Evolutionary conservation across 2,113 vertebrate genomes (phyloP).

Genomic region (Dendrocopos noguchii): DNA sequence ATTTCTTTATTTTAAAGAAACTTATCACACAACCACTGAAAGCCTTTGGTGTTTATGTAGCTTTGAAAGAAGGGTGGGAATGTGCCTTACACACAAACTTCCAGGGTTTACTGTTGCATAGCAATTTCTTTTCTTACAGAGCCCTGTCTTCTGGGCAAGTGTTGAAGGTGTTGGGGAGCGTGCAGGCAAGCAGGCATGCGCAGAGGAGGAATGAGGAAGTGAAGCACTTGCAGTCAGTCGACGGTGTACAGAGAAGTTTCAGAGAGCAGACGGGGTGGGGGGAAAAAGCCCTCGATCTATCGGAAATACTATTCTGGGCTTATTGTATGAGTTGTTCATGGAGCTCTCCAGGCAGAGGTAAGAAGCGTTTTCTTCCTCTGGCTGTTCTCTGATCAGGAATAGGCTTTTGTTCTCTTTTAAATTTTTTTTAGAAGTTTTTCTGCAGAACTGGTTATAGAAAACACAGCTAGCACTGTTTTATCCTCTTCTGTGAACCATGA

Average conservation of each 20-base stretch:
- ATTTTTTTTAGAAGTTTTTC: background rate
- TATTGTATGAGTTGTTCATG: background rate
- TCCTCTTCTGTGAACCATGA: background rate
- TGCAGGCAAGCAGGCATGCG: background rate
- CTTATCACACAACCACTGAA: rapidly evolving
- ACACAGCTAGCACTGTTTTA: background rate
- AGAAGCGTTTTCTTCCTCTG: background rate
- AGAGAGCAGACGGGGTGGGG: background rate
- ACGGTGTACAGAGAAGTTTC: background rate
- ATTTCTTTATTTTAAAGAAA: background rate
- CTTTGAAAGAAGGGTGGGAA: background rate
- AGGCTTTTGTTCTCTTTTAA: background rate
- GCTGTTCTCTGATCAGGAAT: background rate
- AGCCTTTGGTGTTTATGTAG: rapidly evolving
- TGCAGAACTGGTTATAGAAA: background rate
- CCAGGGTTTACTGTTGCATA: background rate
- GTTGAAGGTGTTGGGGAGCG: background rate
- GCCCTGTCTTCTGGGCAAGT: background rate
- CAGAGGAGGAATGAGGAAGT: slow-evolving; percentile 15
- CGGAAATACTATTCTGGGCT: rapidly evolving
- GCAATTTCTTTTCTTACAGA: background rate
- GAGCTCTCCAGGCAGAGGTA: background rate
- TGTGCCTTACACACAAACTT: rapidly evolving
- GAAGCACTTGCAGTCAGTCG: background rate
- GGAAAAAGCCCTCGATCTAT: rapidly evolving